Evolutionary conservation across 1,140 invertebrate species (phyloP).

Genomic region (Papilio helenus): DNA sequence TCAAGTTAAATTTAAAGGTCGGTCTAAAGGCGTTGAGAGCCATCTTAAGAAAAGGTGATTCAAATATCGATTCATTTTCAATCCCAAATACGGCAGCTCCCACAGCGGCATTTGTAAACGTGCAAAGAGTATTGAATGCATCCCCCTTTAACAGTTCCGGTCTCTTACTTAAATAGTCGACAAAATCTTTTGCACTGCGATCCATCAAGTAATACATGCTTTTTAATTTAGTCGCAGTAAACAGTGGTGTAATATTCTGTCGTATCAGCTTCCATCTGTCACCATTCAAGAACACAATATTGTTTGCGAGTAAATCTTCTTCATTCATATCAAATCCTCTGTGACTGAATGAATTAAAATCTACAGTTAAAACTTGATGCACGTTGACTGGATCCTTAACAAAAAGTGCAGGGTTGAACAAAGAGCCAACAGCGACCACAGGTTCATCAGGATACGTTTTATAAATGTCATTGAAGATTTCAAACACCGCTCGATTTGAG

Average conservation of each 20-base stretch:
- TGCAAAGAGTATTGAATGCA: conserved; percentile 41
- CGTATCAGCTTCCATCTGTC: conserved; percentile 35
- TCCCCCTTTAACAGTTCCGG: conserved; percentile 45
- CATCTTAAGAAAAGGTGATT: no score
- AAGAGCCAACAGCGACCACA: conserved; percentile 62
- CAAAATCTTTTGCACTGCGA: conserved; percentile 60
- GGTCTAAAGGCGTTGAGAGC: no score
- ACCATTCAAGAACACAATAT: conserved; percentile 79
- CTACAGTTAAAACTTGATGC: conserved; percentile 46
- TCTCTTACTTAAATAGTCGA: conserved; percentile 51
- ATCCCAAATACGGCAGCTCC: conserved; percentile 56
- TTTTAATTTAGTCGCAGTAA: conserved; percentile 51
- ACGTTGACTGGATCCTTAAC: conserved; percentile 81
- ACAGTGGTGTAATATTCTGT: conserved; percentile 74
- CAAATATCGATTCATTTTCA: conserved; percentile 42
- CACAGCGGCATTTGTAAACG: conserved; percentile 51
- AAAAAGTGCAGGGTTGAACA: conserved; percentile 70
- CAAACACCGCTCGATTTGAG: conserved; percentile 30
- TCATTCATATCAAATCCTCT: conserved; percentile 73
- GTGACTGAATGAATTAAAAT: conserved; percentile 79
- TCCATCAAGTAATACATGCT: conserved; percentile 54
- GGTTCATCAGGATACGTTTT: conserved; percentile 44
- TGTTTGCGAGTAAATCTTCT: conserved; percentile 81
- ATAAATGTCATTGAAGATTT: conserved; percentile 46
- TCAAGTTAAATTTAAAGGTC: no score